phyloP scores from a whole-genome alignment of 2,797 vertebrate genomes.

The Acrossocheilus fasciatus region DNA sequence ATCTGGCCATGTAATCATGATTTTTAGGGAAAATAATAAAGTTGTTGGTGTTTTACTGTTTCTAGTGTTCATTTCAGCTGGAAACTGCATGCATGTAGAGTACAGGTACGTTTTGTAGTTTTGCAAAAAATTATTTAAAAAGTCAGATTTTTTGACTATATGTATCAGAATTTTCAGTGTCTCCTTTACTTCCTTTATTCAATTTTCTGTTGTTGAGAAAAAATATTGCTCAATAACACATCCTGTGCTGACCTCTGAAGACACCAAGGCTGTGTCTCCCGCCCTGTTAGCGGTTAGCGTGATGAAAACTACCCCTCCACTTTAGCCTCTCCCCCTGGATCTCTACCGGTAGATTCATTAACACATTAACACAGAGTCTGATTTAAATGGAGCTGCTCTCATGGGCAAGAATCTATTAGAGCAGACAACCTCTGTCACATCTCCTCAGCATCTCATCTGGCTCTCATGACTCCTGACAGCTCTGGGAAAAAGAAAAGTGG shows the following conservation, averaged over 20 bases:
- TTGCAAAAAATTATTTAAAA: background rate
- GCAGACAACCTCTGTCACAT: constrained; percentile 44
- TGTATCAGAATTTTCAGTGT: background rate
- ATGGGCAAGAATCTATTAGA: constrained; percentile 38
- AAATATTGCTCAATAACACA: background rate
- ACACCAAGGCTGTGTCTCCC: constrained; percentile 12
- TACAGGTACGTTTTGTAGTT: background rate
- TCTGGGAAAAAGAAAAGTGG: constrained; percentile 30
- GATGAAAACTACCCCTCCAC: constrained; percentile 3
- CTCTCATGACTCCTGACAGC: constrained; percentile 36
- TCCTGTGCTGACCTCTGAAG: background rate
- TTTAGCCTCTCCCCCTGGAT: constrained; percentile 26
- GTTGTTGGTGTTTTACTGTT: background rate
- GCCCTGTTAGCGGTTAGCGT: background rate
- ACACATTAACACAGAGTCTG: constrained; percentile 46
- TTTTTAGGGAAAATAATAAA: background rate
- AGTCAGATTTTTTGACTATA: background rate
- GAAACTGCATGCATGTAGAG: background rate
- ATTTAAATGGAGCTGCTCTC: constrained; percentile 39
- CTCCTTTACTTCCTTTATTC: background rate
- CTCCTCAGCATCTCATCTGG: constrained; percentile 33
- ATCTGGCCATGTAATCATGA: background rate
- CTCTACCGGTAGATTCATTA: constrained; percentile 48
- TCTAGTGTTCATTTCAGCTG: background rate
- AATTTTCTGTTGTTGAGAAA: background rate